Percentiles rank a stretch among this genome's conserved stretches.
Evolutionary conservation across 2,797 vertebrate genomes (phyloP).

Genomic region (Urocyon cinereoargenteus): DNA sequence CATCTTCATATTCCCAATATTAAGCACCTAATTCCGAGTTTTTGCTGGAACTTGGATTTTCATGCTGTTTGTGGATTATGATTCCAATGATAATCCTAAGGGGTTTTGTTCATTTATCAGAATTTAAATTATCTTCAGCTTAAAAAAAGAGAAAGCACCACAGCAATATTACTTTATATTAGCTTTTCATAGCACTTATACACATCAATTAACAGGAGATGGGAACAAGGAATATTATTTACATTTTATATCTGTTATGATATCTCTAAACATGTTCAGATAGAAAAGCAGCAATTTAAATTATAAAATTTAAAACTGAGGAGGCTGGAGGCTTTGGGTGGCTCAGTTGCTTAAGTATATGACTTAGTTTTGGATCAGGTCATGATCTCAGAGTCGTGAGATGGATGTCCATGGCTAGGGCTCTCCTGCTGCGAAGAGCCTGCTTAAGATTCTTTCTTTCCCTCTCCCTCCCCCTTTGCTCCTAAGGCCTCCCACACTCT

Average conservation of each 20-base stretch:
- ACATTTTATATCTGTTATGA: neutral
- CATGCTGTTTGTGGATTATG: neutral
- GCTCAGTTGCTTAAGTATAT: neutral
- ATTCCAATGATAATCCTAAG: neutral
- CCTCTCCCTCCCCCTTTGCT: too few species aligned
- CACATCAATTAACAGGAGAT: neutral
- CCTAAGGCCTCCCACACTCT: too few species aligned
- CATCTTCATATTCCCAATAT: neutral
- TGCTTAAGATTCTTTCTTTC: too few species aligned
- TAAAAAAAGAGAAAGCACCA: neutral
- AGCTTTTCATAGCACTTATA: neutral
- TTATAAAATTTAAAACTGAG: slow-evolving; percentile 1
- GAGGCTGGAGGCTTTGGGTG: neutral
- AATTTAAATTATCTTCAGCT: slow-evolving; percentile 25
- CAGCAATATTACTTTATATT: neutral
- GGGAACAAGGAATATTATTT: neutral
- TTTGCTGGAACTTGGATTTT: neutral
- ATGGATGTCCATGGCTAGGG: too few species aligned
- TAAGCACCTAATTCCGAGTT: neutral
- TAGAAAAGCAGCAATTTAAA: neutral
- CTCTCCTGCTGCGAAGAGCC: too few species aligned
- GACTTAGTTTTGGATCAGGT: too few species aligned
- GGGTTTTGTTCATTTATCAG: neutral
- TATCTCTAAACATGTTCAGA: neutral
- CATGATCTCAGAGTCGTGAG: too few species aligned